Conservation (phyloP, 2,888 invertebrate genomes). For the Apodemia zela region DNA sequence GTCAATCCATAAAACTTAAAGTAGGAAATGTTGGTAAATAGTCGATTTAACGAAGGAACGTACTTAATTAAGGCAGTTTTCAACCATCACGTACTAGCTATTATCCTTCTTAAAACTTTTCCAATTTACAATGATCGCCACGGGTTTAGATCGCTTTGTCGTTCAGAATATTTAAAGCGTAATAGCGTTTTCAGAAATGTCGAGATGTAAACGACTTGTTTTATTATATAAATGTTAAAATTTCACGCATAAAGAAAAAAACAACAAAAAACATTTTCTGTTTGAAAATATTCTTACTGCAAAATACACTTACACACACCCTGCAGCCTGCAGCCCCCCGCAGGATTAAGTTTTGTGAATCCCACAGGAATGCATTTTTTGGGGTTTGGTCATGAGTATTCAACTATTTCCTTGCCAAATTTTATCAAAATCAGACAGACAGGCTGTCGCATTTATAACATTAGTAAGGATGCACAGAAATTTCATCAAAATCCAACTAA, state of each 20-base stretch:
- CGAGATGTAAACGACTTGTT: neutral
- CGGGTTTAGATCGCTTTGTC: conserved; percentile 46
- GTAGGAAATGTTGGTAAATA: conserved; percentile 55
- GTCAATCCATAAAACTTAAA: conserved; percentile 34
- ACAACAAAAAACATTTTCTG: too few species aligned
- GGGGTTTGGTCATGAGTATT: too few species aligned
- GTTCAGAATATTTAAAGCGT: conserved; percentile 20
- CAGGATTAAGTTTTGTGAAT: too few species aligned
- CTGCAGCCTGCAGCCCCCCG: too few species aligned
- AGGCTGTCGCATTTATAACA: too few species aligned
- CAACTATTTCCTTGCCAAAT: too few species aligned
- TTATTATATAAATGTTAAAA: neutral
- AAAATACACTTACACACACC: too few species aligned
- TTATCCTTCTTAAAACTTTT: conserved; percentile 62
- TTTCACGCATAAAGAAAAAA: neutral
- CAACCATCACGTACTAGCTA: conserved; percentile 46
- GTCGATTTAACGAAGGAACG: conserved; percentile 58
- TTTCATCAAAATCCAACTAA: too few species aligned
- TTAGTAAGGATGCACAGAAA: too few species aligned
- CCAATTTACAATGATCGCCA: conserved; percentile 63
- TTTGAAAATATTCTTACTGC: too few species aligned
- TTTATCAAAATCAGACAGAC: too few species aligned
- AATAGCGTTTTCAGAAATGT: conserved; percentile 11
- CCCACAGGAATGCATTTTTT: too few species aligned
- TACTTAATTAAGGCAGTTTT: conserved; percentile 54